A percentile compares a stretch with the other conserved stretches of the same genome.
Conservation (phyloP, 2,113 vertebrate genomes). For the Meriones unguiculatus region DNA sequence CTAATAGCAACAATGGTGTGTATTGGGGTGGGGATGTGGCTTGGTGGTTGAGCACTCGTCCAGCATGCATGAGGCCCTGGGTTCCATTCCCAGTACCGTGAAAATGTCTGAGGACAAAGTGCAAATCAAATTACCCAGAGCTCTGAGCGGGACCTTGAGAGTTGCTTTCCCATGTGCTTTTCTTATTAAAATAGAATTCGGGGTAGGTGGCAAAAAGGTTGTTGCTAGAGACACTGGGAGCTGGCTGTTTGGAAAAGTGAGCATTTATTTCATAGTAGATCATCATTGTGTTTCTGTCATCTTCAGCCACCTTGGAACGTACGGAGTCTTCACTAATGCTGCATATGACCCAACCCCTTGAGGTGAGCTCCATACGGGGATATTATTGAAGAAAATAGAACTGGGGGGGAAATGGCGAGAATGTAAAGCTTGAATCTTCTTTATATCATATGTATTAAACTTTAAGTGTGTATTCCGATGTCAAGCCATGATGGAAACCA, state of each 20-base stretch:
- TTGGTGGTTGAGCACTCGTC: neutral
- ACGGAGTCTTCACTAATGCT: conserved; percentile 82
- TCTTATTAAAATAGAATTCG: neutral
- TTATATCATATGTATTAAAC: neutral
- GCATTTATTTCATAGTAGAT: neutral
- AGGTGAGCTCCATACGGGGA: conserved; percentile 66
- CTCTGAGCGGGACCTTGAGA: neutral
- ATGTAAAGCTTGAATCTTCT: neutral
- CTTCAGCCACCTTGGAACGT: conserved; percentile 78
- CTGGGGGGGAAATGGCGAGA: neutral
- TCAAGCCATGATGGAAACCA: neutral
- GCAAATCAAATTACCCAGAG: neutral
- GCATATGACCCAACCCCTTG: conserved; percentile 75
- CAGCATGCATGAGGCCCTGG: neutral
- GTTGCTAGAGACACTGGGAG: neutral
- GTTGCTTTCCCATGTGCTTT: neutral
- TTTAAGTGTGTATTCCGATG: neutral
- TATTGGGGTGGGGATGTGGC: no score
- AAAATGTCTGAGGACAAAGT: neutral
- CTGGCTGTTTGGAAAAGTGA: neutral
- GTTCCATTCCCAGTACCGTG: neutral
- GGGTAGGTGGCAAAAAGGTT: neutral
- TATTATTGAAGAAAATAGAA: neutral
- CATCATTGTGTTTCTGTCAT: conserved; percentile 63
- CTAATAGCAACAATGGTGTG: neutral